Evolutionary conservation across 1,140 invertebrate genomes (phyloP), one percentile per base, ranked within the genome.

Genomic region (Sesamia nonagrioides): DNA sequence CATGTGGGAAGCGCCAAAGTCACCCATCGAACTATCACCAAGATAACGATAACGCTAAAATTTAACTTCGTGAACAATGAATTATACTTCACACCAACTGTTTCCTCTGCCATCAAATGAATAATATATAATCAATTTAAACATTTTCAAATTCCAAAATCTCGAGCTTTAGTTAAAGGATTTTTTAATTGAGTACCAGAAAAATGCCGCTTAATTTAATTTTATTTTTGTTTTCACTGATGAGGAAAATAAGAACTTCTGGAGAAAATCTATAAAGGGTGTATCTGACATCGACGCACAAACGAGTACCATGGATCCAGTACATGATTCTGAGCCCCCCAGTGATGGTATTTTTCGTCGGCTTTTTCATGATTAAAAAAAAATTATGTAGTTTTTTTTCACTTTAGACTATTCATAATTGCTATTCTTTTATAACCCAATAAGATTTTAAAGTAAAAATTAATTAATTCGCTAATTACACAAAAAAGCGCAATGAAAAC

Each of bases 31-130:
- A 17, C 18, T 56, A 58, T 73, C 52, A 58, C 27, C n/a, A 21
- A 50, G 13, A 58, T 73, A 73, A 73, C 17, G 52, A 42, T 40
- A 35, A 35, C 69, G 48, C 40, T 56, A 56, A 71, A 72, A 72
- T 56, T 5, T 54, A 72, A 72, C 69, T 56, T 11, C 11, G 6
- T 54, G n/a, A 50, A 69, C 17, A 73, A n/a, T n/a, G n/a, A n/a
- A 73, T 1, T 5, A n/a, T 56, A 18, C 13, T 58, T 9, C 1
- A 2, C 1, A 1, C 4, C 42, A 35, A 15, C 18, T 27, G 21
- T 21, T 35, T 69, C 15, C 18, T 15, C 11, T 21, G 21, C 8
- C 18, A 69, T 50, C 52, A 33, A 52, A 8, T 66, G 1, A 17
- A 66, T 7, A 42, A 45, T 27, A 27, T n/a, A n/a, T n/a, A n/a